Percentiles rank a stretch among this genome's conserved stretches.
phyloP scores from a whole-genome alignment of 2,888 invertebrate genomes.

The Cheiracanthium punctorium region DNA sequence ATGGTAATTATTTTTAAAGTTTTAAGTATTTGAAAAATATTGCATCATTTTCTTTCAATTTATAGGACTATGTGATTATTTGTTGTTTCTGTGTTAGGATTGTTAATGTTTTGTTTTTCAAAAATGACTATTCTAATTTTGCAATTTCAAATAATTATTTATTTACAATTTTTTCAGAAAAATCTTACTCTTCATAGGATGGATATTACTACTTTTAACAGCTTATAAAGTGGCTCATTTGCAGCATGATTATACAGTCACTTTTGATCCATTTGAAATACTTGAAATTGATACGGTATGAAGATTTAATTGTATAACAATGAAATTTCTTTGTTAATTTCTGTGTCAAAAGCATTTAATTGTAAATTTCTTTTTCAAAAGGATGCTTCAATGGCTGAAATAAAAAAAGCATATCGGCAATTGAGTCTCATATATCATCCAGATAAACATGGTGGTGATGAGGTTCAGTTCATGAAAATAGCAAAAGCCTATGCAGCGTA shows the following conservation, averaged over 20 bases:
- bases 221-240: conserved; percentile 96
- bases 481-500: conserved; percentile 87
- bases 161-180: conserved; percentile 66
- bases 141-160: neutral
- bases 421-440: conserved; percentile 96
- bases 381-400: conserved; percentile 90
- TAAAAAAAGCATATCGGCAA: conserved; percentile 96
- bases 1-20: too few species aligned
- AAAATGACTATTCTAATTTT: too few species aligned
- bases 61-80: too few species aligned
- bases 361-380: conserved; percentile 73
- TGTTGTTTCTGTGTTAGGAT: too few species aligned
- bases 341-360: neutral
- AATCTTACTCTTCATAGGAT: conserved; percentile 85
- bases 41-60: too few species aligned
- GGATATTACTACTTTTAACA: conserved; percentile 86
- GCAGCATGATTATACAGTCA: conserved; percentile 98
- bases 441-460: conserved; percentile 97
- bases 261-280: conserved; percentile 99
- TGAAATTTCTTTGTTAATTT: neutral
- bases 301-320: neutral
- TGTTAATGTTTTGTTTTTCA: too few species aligned
- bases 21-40: too few species aligned
- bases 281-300: conserved; percentile 87
- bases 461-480: conserved; percentile 97